These are phyloP conservation scores for Psilanteris sp. DNA, from an alignment of 1,140 invertebrate species.

Conservation along the genomic window DNA sequence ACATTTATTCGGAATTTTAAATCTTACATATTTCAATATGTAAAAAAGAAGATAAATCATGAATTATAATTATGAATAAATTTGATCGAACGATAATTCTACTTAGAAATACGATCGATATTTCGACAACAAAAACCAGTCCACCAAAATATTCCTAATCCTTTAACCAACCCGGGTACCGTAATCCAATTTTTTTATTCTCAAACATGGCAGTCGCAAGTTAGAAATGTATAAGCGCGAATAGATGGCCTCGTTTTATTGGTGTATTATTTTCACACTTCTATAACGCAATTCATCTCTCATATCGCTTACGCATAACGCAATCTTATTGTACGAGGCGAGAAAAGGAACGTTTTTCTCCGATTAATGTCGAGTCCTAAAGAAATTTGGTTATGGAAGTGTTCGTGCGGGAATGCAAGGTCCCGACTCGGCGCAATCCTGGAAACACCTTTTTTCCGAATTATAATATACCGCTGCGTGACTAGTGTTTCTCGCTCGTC, in stretches of 20 bases:
- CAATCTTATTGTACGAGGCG: conserved; percentile 6
- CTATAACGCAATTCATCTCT: conserved; percentile 2
- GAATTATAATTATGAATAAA: conserved; percentile 51
- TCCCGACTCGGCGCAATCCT: conserved; percentile 21
- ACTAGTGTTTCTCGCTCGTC: conserved; percentile 28
- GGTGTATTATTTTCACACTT: conserved; percentile 35
- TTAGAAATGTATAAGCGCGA: too few species aligned
- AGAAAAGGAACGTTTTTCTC: neutral
- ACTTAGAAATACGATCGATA: conserved; percentile 31
- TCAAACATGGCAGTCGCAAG: too few species aligned
- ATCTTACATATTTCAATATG: conserved; percentile 37
- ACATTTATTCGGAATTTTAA: conserved; percentile 19
- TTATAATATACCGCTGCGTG: conserved; percentile 43
- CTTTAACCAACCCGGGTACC: too few species aligned
- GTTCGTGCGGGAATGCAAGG: conserved; percentile 59
- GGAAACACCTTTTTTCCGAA: conserved; percentile 34
- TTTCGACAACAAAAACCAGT: neutral
- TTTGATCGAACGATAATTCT: conserved; percentile 36
- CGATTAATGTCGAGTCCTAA: conserved; percentile 12
- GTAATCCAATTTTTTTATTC: too few species aligned
- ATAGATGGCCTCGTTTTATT: conserved; percentile 43
- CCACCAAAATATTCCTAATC: too few species aligned
- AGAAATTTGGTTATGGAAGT: conserved; percentile 61
- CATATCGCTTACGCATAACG: conserved; percentile 20
- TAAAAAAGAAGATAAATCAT: conserved; percentile 22